Base-by-base conservation (phyloP, 2,888 invertebrate genomes). In the Ecliptopera silaceata region DNA sequence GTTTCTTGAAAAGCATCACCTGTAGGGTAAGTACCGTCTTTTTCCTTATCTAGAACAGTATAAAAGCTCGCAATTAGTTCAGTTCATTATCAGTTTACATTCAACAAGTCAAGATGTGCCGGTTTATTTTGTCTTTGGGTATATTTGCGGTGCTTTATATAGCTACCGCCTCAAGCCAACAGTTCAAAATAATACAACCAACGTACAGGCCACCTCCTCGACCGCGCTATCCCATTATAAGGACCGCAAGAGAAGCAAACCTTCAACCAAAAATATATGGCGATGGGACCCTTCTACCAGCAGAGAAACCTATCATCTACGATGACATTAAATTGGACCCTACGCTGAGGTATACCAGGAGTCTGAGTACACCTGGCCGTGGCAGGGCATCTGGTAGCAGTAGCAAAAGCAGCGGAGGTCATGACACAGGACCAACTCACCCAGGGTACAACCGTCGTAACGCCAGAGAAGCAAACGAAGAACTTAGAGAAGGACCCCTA, bases 381-480 rank as follows among this genome's bases (percentile, higher is more conserved):
- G 55, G 80, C 71, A 6, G 76, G 62, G 38, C 67, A 71, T 18
- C 71, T 12, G 74, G 77, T 3, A 68, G 75, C 42, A 70, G 72
- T 32, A 70, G 71, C 39, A 60, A 64, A n/a, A 66, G 72, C 3
- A 67, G 68, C 29, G 58, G 73, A 15, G 70, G 69, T 45, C 59
- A 71, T 2, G 63, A 77, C 36, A 79, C 78, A 4, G 78, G 78
- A 4, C 55, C 73, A 4, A 77, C 78, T 3, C 77, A 79, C 56
- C 77, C 80, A 8, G 81, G 78, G 10, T 78, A 78, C 60, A 79
- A 80, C 47, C 71, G 77, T 3, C 75, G 81, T 15, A 77, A 82
- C 41, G 65, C 79, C 5, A 71, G 77, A 43, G 66, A 44, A 44
- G 43, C 34, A 2, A 12, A 4, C 12, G 22, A 47, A 4, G 41